Evolutionary conservation across 2,113 vertebrate species (phyloP).

Genomic region (Nesospiza acunhae): DNA sequence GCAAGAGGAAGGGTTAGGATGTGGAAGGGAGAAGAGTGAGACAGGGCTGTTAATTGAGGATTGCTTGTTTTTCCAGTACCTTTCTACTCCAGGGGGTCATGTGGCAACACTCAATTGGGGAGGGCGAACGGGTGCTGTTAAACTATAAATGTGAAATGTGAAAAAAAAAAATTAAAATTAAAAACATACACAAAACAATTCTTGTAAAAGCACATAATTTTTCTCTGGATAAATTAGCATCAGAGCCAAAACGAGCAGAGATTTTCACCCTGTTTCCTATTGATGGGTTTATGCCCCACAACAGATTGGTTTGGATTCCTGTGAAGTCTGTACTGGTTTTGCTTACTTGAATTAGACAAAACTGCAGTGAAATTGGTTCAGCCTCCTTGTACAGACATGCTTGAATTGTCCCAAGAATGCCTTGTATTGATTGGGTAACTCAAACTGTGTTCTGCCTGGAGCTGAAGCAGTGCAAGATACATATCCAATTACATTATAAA

Average conservation of each 20-base stretch:
- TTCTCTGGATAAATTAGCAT: background rate
- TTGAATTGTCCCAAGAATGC: background rate
- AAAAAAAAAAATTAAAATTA: slow-evolving; percentile 64
- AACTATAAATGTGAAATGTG: slow-evolving; percentile 89
- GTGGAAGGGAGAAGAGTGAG: slow-evolving; percentile 56
- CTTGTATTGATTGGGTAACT: background rate
- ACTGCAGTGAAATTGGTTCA: background rate
- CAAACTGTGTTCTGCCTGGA: background rate
- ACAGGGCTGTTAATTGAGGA: slow-evolving; percentile 65
- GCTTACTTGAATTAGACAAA: background rate
- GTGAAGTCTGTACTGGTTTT: background rate
- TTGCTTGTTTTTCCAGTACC: slow-evolving; percentile 84
- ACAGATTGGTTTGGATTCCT: background rate
- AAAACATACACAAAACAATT: slow-evolving; percentile 60
- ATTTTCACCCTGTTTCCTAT: background rate
- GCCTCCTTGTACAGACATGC: background rate
- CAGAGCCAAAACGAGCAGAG: background rate
- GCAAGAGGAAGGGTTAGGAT: slow-evolving; percentile 58
- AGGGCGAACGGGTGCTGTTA: slow-evolving; percentile 89
- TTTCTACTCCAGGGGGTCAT: slow-evolving; percentile 98
- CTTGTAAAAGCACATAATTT: slow-evolving; percentile 40
- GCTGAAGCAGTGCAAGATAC: background rate
- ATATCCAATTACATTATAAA: background rate
- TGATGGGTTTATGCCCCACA: background rate
- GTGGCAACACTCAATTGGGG: slow-evolving; percentile 96